A percentile compares a stretch with the other conserved stretches of the same genome.
phyloP scores from a whole-genome alignment of 2,888 invertebrate genomes.

The Hipparchia semele region DNA sequence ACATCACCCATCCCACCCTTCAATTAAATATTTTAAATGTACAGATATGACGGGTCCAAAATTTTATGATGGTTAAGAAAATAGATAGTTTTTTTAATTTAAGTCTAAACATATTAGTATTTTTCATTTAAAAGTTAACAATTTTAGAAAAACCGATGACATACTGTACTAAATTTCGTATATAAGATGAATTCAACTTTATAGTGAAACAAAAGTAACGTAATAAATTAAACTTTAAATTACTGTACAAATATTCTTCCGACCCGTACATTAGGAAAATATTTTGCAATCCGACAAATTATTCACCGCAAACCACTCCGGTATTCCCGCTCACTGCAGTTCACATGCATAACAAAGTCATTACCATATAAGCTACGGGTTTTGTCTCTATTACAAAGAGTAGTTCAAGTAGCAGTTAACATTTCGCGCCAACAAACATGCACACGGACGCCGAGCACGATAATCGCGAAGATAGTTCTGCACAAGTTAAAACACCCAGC shows the following conservation, averaged over 20 bases:
- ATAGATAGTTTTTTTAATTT: too few species aligned
- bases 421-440: slow-evolving; percentile 40
- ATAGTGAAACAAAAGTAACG: too few species aligned
- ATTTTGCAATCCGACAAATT: slow-evolving; percentile 19
- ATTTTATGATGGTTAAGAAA: too few species aligned
- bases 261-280: slow-evolving; percentile 1
- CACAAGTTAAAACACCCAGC: slow-evolving; percentile 59
- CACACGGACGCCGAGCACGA: slow-evolving; percentile 35
- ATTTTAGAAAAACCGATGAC: too few species aligned
- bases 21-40: too few species aligned
- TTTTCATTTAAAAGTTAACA: too few species aligned
- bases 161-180: too few species aligned
- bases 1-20: too few species aligned
- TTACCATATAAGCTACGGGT: slow-evolving; percentile 33
- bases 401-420: slow-evolving; percentile 31
- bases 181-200: too few species aligned
- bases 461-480: slow-evolving; percentile 45
- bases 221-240: too few species aligned
- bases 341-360: slow-evolving; percentile 34
- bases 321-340: slow-evolving; percentile 26
- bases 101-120: too few species aligned
- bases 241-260: neutral
- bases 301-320: slow-evolving; percentile 16
- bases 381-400: slow-evolving; percentile 37
- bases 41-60: too few species aligned